Percentiles rank a stretch among this genome's conserved stretches.
These are phyloP conservation scores for Saiga tatarica DNA, from an alignment of 2,113 vertebrate genomes.

Conservation along the genomic window DNA sequence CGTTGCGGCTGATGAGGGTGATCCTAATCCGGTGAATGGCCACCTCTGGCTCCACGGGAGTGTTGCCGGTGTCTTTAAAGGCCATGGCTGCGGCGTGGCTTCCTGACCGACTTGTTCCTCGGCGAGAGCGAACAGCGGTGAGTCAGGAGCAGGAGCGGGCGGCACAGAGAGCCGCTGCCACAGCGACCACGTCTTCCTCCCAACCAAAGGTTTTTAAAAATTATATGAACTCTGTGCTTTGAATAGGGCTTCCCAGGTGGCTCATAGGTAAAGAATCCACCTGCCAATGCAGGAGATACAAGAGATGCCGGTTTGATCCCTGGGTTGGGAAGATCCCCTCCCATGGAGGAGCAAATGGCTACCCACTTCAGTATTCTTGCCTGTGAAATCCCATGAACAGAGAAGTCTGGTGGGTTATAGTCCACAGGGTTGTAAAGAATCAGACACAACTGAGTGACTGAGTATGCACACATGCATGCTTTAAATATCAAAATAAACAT, in stretches of 20 bases:
- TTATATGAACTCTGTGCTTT: background rate
- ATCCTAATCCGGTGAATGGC: no score
- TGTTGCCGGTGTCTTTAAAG: no score
- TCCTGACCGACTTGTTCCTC: no score
- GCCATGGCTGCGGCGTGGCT: no score
- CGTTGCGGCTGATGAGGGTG: no score
- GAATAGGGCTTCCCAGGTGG: background rate
- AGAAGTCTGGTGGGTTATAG: background rate
- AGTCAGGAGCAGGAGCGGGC: no score
- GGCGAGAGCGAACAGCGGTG: no score
- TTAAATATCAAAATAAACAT: background rate
- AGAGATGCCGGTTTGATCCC: background rate
- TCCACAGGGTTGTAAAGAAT: rapidly evolving
- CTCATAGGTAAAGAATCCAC: background rate
- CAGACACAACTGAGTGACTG: background rate
- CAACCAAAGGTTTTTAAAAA: background rate
- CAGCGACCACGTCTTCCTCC: no score
- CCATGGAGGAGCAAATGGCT: background rate
- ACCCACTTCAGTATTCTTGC: background rate
- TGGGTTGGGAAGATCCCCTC: background rate
- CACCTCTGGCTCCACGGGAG: no score
- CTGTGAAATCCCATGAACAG: background rate
- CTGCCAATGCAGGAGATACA: background rate
- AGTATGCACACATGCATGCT: background rate
- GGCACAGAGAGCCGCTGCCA: no score